Evolutionary conservation across 2,113 vertebrate species (phyloP).

Genomic region (Silurus asotus): DNA sequence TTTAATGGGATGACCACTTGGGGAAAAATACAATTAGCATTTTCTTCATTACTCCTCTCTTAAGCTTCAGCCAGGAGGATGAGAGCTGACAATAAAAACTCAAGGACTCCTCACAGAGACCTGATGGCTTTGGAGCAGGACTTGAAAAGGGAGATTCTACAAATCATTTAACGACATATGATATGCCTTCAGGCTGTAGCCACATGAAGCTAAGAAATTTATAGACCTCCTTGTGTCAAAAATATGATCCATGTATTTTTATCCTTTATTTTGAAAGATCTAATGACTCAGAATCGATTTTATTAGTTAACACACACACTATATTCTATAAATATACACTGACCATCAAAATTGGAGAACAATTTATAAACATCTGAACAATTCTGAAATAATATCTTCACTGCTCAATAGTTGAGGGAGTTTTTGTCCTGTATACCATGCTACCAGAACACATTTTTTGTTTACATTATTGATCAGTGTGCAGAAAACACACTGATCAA

Average conservation of each 20-base stretch:
- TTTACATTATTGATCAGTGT: too few species aligned
- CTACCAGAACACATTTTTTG: too few species aligned
- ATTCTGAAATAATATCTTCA: too few species aligned
- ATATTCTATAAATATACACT: too few species aligned
- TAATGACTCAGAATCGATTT: neutral
- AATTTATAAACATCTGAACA: too few species aligned
- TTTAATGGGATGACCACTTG: slow-evolving; percentile 56
- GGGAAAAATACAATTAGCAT: slow-evolving; percentile 58
- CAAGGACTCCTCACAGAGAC: slow-evolving; percentile 31
- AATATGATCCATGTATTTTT: neutral
- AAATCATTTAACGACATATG: slow-evolving; percentile 44
- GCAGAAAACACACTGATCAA: too few species aligned
- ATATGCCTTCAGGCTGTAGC: slow-evolving; percentile 31
- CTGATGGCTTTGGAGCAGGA: slow-evolving; percentile 25
- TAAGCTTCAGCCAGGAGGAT: slow-evolving; percentile 27
- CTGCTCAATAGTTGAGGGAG: too few species aligned
- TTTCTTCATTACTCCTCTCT: slow-evolving; percentile 36
- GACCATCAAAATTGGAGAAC: too few species aligned
- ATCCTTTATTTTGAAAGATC: too few species aligned
- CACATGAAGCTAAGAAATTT: slow-evolving; percentile 1
- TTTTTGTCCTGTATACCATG: too few species aligned
- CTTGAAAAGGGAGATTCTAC: slow-evolving; percentile 40
- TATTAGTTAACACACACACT: too few species aligned
- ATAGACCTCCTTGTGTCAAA: neutral
- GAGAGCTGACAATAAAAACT: slow-evolving; percentile 49